Evolutionary conservation across 64 coral and sea anemone genomes (phyloP).

Genomic region (Pachyseris speciosa): DNA sequence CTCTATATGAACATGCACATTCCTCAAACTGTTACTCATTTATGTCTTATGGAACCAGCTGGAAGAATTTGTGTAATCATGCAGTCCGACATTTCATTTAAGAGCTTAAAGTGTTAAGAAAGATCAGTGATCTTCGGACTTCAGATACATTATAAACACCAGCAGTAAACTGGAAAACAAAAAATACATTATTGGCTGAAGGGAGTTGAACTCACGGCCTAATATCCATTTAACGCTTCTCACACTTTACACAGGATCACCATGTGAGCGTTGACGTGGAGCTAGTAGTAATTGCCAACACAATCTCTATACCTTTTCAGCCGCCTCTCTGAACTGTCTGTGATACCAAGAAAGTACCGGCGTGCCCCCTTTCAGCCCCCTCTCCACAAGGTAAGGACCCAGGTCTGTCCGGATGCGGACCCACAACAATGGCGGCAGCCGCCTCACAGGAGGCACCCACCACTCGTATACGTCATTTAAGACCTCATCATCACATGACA

Average conservation of each 20-base stretch:
- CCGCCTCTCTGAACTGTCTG: constrained; percentile 73
- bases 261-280: no score
- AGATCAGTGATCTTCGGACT: no score
- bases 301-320: neutral
- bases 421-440: constrained; percentile 76
- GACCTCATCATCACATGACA: constrained; percentile 73
- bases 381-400: constrained; percentile 46
- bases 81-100: no score
- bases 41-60: no score
- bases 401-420: constrained; percentile 63
- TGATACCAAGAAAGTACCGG: constrained; percentile 75
- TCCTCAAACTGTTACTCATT: no score
- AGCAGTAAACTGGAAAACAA: no score
- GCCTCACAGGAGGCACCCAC: constrained; percentile 69
- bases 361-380: constrained; percentile 45
- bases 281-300: neutral
- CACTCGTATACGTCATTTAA: constrained; percentile 82
- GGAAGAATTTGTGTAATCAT: no score
- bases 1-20: no score
- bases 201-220: no score
- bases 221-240: neutral
- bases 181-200: no score
- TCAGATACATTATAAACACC: no score
- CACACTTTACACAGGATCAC: neutral
- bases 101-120: no score